A percentile compares a stretch with the other conserved stretches of the same genome.
Evolutionary conservation across 2,113 vertebrate species (phyloP).

Genomic region (Chamaetylas fuelleborni): DNA sequence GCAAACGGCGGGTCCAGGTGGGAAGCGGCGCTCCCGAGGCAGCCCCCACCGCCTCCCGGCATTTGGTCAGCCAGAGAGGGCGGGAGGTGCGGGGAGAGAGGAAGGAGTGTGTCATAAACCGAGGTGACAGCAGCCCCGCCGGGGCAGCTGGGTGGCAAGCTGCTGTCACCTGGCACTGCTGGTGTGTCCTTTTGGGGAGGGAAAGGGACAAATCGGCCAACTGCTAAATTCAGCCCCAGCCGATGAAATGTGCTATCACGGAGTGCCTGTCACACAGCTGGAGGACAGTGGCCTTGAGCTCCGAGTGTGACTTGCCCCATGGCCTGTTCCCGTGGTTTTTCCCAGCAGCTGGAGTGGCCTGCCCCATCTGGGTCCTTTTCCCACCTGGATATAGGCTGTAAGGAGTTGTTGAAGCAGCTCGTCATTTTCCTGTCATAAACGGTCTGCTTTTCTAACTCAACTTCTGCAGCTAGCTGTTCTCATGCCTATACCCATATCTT

Average conservation of each 20-base stretch:
- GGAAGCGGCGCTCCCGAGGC: background rate
- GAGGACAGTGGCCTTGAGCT: background rate
- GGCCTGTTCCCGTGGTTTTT: fast-evolving
- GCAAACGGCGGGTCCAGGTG: background rate
- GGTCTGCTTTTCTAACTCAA: background rate
- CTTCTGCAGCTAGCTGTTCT: background rate
- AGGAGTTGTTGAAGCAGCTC: background rate
- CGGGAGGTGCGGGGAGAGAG: background rate
- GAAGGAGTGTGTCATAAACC: background rate
- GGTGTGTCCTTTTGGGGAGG: background rate
- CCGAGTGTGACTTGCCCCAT: fast-evolving
- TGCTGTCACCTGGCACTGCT: background rate
- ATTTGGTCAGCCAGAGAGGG: background rate
- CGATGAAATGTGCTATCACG: fast-evolving
- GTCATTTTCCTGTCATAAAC: background rate
- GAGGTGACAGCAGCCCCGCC: background rate
- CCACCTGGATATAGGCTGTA: background rate
- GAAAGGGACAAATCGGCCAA: background rate
- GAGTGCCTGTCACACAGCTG: background rate
- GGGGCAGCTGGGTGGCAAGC: background rate
- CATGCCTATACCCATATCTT: background rate
- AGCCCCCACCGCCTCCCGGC: fast-evolving
- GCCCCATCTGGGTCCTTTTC: background rate
- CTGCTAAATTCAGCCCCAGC: background rate
- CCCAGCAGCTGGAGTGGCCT: background rate